phyloP scores from a whole-genome alignment of 1,140 invertebrate genomes.

The Drosophila carrolli region DNA sequence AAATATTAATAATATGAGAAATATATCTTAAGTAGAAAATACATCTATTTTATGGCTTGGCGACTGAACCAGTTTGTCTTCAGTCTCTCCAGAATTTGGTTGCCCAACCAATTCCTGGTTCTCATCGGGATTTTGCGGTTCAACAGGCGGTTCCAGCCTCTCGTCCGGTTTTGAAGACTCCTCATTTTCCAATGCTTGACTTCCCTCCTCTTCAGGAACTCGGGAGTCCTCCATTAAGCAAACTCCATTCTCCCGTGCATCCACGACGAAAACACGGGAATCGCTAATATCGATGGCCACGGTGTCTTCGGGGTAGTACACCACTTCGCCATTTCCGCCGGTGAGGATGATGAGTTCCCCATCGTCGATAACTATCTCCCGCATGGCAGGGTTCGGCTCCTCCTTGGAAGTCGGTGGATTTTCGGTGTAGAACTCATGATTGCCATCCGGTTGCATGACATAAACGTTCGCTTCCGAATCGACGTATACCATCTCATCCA shows the following conservation, averaged over 20 bases:
- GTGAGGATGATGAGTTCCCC: constrained; percentile 17
- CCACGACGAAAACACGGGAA: background rate
- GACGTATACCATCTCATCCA: too few relatives aligned
- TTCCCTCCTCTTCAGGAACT: too few relatives aligned
- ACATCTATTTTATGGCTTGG: too few relatives aligned
- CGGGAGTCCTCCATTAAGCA: background rate
- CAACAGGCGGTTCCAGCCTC: too few relatives aligned
- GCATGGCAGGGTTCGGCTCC: background rate
- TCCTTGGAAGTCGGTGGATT: background rate
- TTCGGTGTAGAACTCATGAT: background rate
- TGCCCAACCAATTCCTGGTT: too few relatives aligned
- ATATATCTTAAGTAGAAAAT: too few relatives aligned
- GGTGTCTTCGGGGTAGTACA: constrained; percentile 13
- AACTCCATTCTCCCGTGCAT: background rate
- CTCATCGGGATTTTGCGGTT: too few relatives aligned
- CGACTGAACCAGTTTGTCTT: too few relatives aligned
- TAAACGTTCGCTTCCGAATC: background rate
- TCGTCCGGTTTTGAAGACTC: too few relatives aligned
- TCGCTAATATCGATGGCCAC: constrained; percentile 11
- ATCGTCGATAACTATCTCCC: constrained; percentile 16
- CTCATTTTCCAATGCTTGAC: too few relatives aligned
- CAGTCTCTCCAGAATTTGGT: too few relatives aligned
- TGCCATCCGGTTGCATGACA: constrained; percentile 3
- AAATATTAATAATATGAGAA: too few relatives aligned
- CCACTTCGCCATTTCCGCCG: background rate